phyloP scores from a whole-genome alignment of 2,113 vertebrate genomes.

The Lagopus leucura region DNA sequence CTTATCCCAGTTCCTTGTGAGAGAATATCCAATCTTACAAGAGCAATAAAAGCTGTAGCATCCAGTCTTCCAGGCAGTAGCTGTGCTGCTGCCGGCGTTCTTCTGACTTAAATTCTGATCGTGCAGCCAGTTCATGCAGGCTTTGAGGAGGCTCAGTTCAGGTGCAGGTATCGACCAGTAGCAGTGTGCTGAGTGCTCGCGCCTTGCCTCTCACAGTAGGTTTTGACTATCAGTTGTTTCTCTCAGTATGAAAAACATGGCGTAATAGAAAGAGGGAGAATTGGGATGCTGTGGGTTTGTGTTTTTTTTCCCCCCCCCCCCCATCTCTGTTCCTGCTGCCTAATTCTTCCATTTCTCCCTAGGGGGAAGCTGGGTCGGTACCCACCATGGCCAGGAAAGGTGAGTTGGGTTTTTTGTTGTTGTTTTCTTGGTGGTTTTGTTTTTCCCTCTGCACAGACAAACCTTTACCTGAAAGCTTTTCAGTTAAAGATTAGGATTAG shows the following conservation, averaged over 20 bases:
- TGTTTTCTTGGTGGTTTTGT: neutral
- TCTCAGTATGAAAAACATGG: neutral
- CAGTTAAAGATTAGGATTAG: neutral
- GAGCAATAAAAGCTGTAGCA: neutral
- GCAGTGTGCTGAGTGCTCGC: rapidly evolving
- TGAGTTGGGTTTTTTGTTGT: slow-evolving; percentile 52
- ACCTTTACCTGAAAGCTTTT: neutral
- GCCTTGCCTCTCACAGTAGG: neutral
- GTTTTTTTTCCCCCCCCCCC: too few species aligned
- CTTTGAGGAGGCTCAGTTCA: neutral
- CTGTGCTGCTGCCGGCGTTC: neutral
- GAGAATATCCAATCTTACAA: neutral
- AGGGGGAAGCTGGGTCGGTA: slow-evolving; percentile 98
- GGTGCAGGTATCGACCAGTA: neutral
- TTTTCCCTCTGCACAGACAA: neutral
- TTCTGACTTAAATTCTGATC: neutral
- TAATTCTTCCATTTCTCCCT: slow-evolving; percentile 67
- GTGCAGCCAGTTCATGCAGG: neutral
- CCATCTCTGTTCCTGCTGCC: neutral
- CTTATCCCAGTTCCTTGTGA: neutral
- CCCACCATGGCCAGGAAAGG: slow-evolving; percentile 99
- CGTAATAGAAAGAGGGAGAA: neutral
- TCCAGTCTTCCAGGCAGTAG: neutral
- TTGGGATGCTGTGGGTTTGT: neutral
- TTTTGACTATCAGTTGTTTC: neutral